phyloP scores from a whole-genome alignment of 2,113 vertebrate species.

The Zosterops pallidus region DNA sequence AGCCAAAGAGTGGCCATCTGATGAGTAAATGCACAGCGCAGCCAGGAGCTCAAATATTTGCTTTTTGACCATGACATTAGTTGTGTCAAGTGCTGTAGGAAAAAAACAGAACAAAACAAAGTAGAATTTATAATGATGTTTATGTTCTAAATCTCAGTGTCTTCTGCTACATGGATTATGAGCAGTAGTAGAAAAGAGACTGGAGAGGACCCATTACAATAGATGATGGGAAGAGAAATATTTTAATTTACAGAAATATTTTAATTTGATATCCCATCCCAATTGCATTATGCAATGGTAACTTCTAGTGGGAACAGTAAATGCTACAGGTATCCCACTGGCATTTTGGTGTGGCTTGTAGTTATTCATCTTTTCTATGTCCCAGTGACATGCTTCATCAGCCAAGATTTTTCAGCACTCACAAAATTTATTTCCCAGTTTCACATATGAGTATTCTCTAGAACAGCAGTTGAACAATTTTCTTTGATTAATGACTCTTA shows the following conservation, averaged over 20 bases:
- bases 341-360: neutral
- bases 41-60: conserved; percentile 97
- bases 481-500: neutral
- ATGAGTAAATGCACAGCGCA: conserved; percentile 92
- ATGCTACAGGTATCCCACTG: neutral
- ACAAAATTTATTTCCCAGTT: neutral
- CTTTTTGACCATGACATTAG: conserved; percentile 97
- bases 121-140: neutral
- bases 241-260: neutral
- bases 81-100: conserved; percentile 89
- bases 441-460: neutral
- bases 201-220: neutral
- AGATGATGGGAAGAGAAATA: neutral
- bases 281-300: neutral
- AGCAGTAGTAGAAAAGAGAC: neutral
- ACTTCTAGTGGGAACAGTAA: neutral
- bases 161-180: neutral
- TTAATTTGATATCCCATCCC: neutral
- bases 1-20: conserved; percentile 85
- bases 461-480: conserved; percentile 24
- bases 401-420: neutral
- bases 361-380: neutral
- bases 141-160: neutral
- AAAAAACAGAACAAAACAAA: neutral
- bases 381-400: neutral